Conservation (phyloP, 1,140 invertebrate species). For the Ladona fulva region DNA sequence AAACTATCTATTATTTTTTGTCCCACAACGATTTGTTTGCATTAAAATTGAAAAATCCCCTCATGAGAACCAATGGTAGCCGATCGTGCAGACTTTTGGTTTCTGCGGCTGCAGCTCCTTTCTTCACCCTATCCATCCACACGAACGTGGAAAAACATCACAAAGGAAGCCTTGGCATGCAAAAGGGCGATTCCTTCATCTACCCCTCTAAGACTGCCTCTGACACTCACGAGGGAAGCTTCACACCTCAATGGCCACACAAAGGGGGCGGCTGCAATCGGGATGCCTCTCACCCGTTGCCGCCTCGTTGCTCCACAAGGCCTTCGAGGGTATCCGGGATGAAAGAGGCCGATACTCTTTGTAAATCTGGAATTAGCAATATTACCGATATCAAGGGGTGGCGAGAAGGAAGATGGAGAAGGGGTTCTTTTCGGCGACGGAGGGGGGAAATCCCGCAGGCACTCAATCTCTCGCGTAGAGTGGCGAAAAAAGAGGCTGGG, state of each 20-base stretch:
- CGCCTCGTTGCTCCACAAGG: background rate
- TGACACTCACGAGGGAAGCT: background rate
- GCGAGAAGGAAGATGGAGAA: background rate
- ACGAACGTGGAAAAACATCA: no score
- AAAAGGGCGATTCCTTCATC: no score
- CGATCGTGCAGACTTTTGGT: no score
- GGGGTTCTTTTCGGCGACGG: background rate
- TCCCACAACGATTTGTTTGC: no score
- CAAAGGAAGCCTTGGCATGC: no score
- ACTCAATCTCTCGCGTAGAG: no score
- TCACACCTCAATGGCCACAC: background rate
- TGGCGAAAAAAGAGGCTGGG: no score
- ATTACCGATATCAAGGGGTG: background rate
- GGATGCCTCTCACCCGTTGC: background rate
- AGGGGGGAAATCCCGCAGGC: background rate
- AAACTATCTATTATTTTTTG: no score
- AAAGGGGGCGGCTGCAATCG: background rate
- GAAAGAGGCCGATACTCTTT: background rate
- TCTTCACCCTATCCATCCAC: no score
- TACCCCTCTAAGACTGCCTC: background rate
- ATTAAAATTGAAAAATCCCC: no score
- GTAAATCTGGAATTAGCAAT: constrained; percentile 2
- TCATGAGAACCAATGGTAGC: no score
- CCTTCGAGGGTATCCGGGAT: background rate
- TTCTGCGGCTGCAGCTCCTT: no score